Evolutionary conservation across 2,888 invertebrate genomes (phyloP), one percentile per base, ranked within the genome.

Genomic region (Apamea anceps): DNA sequence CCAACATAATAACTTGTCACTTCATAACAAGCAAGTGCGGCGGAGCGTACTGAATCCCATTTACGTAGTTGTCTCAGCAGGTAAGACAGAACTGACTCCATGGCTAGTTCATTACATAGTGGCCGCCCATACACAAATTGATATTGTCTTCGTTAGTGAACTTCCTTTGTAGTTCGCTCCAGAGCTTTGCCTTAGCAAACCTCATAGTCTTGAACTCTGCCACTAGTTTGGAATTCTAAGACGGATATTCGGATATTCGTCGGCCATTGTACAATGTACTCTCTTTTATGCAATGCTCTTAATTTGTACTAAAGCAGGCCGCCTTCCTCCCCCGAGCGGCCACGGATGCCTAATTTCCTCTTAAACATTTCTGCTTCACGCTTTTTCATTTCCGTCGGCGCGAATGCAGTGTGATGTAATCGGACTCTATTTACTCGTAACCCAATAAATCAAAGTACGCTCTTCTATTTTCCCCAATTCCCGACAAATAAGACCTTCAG

Each of bases 351-450:
- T 82, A 73, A 87, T 84, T 81, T 82, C 76, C 82, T 82, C 71
- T 28, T 21, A 42, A 62, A 76, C 45, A 70, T 80, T 88, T 81
- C 65, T 72, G 73, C 73, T 73, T 70, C 63, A 73, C 62, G 65
- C 67, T 82, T 84, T 85, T 84, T 72, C 73, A 87, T 87, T 87
- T 87, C 82, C 84, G 77, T 67, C 45, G 13, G 54, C 66, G 48
- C 80, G 82, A 78, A 77, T 81, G 84, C 77, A 82, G 54, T 76
- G 32, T 66, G 62, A 80, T 68, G n/a, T 76, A 81, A 85, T 84
- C 63, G 42, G n/a, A 62, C 68, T 71, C 65, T 77, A 79, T 86
- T 82, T 68, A 60, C 65, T 62, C 32, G 25, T 66, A 80, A 77
- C 68, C 48, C 54, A 73, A 66, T 75, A 72, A 79, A 72, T 66